Evolutionary conservation across 2,113 vertebrate genomes (phyloP).

Genomic region (Meleagris gallopavo): DNA sequence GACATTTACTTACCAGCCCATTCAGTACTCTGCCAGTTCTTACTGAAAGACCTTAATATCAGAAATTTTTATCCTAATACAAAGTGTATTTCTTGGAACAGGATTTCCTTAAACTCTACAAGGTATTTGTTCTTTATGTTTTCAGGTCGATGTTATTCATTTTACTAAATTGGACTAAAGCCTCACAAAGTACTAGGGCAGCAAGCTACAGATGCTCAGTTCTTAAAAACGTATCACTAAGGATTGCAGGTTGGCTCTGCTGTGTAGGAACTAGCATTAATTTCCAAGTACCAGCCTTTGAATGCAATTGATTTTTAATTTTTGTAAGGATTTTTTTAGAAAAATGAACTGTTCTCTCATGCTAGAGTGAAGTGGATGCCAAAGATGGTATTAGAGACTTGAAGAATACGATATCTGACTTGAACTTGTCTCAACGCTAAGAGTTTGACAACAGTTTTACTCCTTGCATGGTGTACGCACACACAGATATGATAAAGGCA

Average conservation of each 20-base stretch:
- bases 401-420: neutral
- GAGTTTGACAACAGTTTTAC: neutral
- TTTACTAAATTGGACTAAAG: neutral
- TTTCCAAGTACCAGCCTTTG: neutral
- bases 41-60: neutral
- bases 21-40: neutral
- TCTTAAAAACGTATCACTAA: neutral
- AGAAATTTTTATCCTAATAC: neutral
- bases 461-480: neutral
- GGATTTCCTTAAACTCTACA: neutral
- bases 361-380: neutral
- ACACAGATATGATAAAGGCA: neutral
- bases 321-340: neutral
- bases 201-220: neutral
- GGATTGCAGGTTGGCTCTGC: neutral
- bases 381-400: neutral
- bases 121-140: neutral
- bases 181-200: neutral
- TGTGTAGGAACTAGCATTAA: neutral
- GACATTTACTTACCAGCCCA: neutral
- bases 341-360: neutral
- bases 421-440: neutral
- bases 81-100: neutral
- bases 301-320: neutral
- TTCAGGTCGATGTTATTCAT: neutral